Percentiles rank a stretch among this genome's conserved stretches.
These are phyloP conservation scores for Lepilemur septentrionalis DNA, from an alignment of 2,797 vertebrate genomes.

Conservation along the genomic window DNA sequence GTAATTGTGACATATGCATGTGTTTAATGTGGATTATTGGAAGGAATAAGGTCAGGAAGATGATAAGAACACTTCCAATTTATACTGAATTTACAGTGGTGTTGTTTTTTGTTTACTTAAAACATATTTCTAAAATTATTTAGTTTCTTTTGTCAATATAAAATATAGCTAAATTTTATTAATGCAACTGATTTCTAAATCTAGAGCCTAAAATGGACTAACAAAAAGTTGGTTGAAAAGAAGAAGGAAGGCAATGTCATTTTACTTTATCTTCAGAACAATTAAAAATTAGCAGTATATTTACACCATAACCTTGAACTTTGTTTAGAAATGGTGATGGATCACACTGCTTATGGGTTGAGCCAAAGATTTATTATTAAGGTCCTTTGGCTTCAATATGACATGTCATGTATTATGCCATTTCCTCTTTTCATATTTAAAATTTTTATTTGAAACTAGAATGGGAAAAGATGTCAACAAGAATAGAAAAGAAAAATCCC, in stretches of 20 bases:
- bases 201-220: not conserved
- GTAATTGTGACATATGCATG: not conserved
- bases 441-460: constrained; percentile 23
- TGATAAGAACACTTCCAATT: not conserved
- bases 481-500: constrained; percentile 44
- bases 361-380: not conserved
- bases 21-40: not conserved
- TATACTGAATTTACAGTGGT: not conserved
- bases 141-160: not conserved
- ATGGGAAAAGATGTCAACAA: constrained; percentile 16
- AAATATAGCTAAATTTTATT: not conserved
- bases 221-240: not conserved
- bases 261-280: constrained; percentile 14
- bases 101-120: not conserved
- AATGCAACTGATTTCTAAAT: not conserved
- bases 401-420: not conserved
- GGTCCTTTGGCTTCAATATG: not conserved
- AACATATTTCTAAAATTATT: not conserved
- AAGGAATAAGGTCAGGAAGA: not conserved
- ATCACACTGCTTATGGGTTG: not conserved
- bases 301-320: not conserved
- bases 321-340: not conserved
- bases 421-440: not conserved
- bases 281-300: not conserved
- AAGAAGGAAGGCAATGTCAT: not conserved